Base-by-base conservation (phyloP, 2,888 invertebrate species). In the Beris morrisii region DNA sequence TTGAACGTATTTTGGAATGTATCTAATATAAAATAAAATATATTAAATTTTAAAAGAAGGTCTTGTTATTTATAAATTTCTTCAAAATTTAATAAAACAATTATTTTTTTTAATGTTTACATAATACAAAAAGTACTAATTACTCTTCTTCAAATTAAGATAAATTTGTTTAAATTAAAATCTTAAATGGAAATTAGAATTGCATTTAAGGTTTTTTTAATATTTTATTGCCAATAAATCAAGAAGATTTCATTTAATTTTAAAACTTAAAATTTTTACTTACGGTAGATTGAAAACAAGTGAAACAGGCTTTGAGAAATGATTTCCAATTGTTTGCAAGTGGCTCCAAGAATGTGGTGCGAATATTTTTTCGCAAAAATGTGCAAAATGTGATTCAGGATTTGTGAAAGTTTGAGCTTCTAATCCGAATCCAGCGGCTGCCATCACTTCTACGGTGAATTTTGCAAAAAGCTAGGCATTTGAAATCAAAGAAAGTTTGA, bases 351-450 rank as follows among this genome's bases (percentile, higher is more conserved):
- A 31, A 48, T 65, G 38, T 43, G 65, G 58, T 12, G 28, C 48
- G 56, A 61, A 69, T 50, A 59, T 50, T 50, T 48, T 58, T 32
- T 57, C 65, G 63, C 63, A 70, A 32, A 53, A 50, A 15, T 58
- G 22, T 9, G 44, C 15, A 31, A 68, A 69, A 12, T 65, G 38
- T 30, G 70, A 69, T 9, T 68, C 55, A 2, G 68, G 56, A 56
- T 70, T 65, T 13, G 70, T 70, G 44, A 70, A 70, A 6, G 65
- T 59, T 44, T 69, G 52, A 3, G 64, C 69, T 54, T 70, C 70
- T 15, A 70, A 13, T 30, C 69, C 69, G 52, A 69, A 69, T 5
- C 64, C 64, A 32, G 66, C 67, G 7, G 63, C 45, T 43, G 68
- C 65, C 15, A 69, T 57, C 22, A 64, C 59, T 46, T 70, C 69